These are phyloP conservation scores for Aphidius ervi DNA, from an alignment of 1,140 invertebrate species.

Conservation along the genomic window DNA sequence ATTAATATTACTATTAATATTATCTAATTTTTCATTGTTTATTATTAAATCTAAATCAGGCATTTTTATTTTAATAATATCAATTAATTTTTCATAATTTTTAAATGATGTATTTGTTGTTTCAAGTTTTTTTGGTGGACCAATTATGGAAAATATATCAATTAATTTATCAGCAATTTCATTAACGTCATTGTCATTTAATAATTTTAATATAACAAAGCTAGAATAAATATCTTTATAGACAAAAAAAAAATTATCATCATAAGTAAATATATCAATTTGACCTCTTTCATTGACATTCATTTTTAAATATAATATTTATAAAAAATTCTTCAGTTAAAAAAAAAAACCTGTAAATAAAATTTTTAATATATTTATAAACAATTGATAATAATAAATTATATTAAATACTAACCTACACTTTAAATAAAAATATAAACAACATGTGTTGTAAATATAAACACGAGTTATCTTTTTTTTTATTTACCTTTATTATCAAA, in stretches of 20 bases:
- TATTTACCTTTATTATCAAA: too few relatives aligned
- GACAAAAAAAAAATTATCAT: constrained; percentile 38
- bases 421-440: too few relatives aligned
- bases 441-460: too few relatives aligned
- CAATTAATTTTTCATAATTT: constrained; percentile 38
- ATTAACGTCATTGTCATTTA: constrained; percentile 28
- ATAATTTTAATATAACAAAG: constrained; percentile 38
- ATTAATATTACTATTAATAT: constrained; percentile 14
- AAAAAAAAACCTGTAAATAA: too few relatives aligned
- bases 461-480: too few relatives aligned
- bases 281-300: constrained; percentile 34
- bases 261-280: constrained; percentile 38
- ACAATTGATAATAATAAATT: too few relatives aligned
- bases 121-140: constrained; percentile 40
- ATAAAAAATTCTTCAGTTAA: too few relatives aligned
- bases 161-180: constrained; percentile 33
- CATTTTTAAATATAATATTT: not conserved
- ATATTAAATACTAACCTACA: too few relatives aligned
- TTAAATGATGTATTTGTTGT: constrained; percentile 37
- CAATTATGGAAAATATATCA: constrained; percentile 38
- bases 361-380: too few relatives aligned
- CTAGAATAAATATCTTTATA: constrained; percentile 46
- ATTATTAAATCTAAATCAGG: constrained; percentile 19
- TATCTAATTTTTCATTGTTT: constrained; percentile 30
- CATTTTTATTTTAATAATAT: constrained; percentile 25